A percentile compares a stretch with the other conserved stretches of the same genome.
phyloP scores from a whole-genome alignment of 2,113 vertebrate species.

The Chlorodrepanis virens region DNA sequence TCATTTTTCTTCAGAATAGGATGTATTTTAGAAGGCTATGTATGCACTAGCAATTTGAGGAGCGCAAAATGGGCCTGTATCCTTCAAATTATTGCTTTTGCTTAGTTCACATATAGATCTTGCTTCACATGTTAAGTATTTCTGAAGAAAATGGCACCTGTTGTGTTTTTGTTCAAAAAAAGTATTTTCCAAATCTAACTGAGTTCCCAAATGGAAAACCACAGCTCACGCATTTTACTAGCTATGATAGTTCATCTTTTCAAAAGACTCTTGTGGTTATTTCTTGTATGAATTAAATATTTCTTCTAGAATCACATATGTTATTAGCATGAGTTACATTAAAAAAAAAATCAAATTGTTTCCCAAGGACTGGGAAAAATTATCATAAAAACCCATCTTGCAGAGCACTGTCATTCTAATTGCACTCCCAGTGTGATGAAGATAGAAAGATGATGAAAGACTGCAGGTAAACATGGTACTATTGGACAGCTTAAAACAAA shows the following conservation, averaged over 20 bases:
- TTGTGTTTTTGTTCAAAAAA: background rate
- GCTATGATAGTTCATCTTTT: background rate
- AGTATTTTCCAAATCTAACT: background rate
- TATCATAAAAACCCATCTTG: background rate
- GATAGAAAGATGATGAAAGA: background rate
- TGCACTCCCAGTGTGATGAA: background rate
- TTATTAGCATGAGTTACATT: background rate
- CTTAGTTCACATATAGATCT: background rate
- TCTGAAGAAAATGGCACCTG: background rate
- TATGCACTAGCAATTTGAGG: background rate
- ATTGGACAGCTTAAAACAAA: background rate
- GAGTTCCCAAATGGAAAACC: background rate
- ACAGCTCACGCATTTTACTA: background rate
- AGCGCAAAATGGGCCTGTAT: background rate
- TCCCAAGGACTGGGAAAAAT: background rate
- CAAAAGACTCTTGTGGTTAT: background rate
- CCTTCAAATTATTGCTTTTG: background rate
- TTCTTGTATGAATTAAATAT: background rate
- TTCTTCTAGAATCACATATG: background rate
- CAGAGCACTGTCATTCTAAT: background rate
- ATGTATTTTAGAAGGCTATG: background rate
- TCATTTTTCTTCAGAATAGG: background rate
- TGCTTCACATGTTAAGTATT: background rate
- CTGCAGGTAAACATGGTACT: background rate
- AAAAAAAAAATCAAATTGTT: background rate